These are phyloP conservation scores for Mylabris sibirica DNA, from an alignment of 2,888 invertebrate species.

Conservation along the genomic window DNA sequence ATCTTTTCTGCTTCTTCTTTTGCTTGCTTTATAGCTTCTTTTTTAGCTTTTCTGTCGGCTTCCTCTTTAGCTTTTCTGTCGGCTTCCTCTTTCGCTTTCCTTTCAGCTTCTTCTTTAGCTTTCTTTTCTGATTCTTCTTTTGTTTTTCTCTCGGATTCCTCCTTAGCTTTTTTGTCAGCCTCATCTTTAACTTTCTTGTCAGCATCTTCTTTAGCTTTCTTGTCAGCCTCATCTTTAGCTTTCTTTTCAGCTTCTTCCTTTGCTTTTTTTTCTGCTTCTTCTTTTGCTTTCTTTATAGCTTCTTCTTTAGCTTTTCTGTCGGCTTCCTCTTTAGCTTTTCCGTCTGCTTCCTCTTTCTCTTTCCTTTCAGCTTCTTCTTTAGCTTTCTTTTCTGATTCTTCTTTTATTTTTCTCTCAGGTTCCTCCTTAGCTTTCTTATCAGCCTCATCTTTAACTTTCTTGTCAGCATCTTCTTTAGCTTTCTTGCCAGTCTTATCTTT, in stretches of 20 bases:
- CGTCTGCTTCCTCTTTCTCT: constrained; percentile 53
- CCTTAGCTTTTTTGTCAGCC: constrained; percentile 30
- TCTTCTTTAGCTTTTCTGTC: constrained; percentile 34
- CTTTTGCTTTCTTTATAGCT: constrained; percentile 33
- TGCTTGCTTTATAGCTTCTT: constrained; percentile 30
- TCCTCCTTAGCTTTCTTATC: constrained; percentile 58
- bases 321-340: constrained; percentile 48
- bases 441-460: constrained; percentile 56
- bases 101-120: constrained; percentile 24
- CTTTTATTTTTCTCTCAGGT: constrained; percentile 53
- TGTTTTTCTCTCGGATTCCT: constrained; percentile 32
- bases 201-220: constrained; percentile 37
- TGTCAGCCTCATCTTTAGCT: constrained; percentile 36
- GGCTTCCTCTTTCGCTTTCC: constrained; percentile 36
- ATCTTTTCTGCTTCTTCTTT: constrained; percentile 35
- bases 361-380: constrained; percentile 30
- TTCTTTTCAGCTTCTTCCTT: constrained; percentile 27
- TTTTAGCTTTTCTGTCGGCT: constrained; percentile 30
- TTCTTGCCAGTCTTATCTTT: constrained; percentile 44
- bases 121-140: constrained; percentile 17
- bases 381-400: constrained; percentile 23
- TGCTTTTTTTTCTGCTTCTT: constrained; percentile 33
- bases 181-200: constrained; percentile 37
- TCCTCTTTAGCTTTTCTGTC: constrained; percentile 35
- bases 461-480: constrained; percentile 45